Evolutionary conservation across 2,113 vertebrate genomes (phyloP).

Genomic region (Pseudorectes ferrugineus): DNA sequence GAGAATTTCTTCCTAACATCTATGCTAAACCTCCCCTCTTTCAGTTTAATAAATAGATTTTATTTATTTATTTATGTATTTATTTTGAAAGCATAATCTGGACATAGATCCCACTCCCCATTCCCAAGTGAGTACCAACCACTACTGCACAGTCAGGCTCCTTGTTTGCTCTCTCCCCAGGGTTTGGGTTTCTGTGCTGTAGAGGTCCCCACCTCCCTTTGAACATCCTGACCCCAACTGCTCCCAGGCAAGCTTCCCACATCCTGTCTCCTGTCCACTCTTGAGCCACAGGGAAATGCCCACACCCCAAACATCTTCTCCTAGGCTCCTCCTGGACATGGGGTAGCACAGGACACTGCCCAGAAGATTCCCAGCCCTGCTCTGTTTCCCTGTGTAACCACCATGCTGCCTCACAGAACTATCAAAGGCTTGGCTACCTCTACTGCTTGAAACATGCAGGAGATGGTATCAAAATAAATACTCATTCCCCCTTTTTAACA

Average conservation of each 20-base stretch:
- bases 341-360: background rate
- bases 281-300: background rate
- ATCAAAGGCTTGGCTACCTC: background rate
- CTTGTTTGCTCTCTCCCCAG: background rate
- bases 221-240: background rate
- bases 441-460: background rate
- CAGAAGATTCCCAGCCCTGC: background rate
- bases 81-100: background rate
- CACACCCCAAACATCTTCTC: background rate
- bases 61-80: background rate
- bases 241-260: background rate
- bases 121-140: background rate
- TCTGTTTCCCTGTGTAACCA: background rate
- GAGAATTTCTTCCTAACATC: background rate
- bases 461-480: background rate
- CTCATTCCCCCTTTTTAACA: background rate
- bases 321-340: too few relatives aligned
- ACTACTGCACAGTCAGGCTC: background rate
- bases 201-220: fast-evolving
- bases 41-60: background rate
- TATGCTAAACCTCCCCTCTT: background rate
- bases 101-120: background rate
- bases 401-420: fast-evolving
- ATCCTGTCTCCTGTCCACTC: background rate
- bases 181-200: background rate